Conservation (phyloP, 1,140 invertebrate species). For the Hyposmocoma kahamanoa region DNA sequence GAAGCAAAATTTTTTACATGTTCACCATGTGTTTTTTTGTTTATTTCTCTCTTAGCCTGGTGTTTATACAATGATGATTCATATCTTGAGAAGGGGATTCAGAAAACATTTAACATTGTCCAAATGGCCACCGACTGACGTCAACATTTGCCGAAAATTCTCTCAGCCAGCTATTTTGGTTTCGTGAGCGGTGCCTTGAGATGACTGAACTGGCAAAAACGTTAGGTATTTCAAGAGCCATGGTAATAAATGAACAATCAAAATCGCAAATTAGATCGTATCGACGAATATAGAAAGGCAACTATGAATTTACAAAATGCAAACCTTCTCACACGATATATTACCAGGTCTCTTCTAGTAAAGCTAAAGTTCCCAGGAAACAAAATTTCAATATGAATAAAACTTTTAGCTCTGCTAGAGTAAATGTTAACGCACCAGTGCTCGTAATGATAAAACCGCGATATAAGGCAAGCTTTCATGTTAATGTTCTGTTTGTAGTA, state of each 20-base stretch:
- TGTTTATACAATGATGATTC: neutral
- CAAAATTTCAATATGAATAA: no score
- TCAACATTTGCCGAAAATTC: slow-evolving; percentile 38
- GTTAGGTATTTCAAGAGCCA: slow-evolving; percentile 33
- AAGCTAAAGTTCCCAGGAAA: neutral
- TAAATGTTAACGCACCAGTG: no score
- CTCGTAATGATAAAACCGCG: no score
- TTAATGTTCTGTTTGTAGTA: no score
- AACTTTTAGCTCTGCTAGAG: no score
- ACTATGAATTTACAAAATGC: neutral
- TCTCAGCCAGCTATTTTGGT: slow-evolving; percentile 35
- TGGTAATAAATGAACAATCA: slow-evolving; percentile 24
- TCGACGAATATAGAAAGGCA: neutral
- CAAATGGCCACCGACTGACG: slow-evolving; percentile 40
- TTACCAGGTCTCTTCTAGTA: neutral
- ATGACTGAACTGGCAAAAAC: slow-evolving; percentile 44
- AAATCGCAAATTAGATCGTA: slow-evolving; percentile 16
- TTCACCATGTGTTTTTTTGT: no score
- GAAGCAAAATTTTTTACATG: no score
- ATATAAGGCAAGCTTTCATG: no score
- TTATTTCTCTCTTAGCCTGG: no score
- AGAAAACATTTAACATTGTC: slow-evolving; percentile 22
- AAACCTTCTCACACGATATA: neutral
- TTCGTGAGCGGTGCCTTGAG: slow-evolving; percentile 24
- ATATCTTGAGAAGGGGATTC: neutral